phyloP scores from a whole-genome alignment of 2,113 vertebrate genomes.

The Chloebia gouldiae region DNA sequence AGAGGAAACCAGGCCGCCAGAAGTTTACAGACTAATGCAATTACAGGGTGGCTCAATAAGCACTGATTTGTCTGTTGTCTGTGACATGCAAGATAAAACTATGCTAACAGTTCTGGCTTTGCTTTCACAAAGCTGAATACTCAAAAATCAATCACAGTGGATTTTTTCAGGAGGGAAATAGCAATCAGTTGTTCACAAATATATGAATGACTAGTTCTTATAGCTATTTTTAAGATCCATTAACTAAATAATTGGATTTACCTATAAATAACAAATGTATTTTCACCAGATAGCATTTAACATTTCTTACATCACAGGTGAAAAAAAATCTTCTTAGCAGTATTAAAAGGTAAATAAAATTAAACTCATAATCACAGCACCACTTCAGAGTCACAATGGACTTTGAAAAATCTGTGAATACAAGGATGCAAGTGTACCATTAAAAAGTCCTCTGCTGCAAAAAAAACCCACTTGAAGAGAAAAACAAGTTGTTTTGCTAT shows the following conservation, averaged over 20 bases:
- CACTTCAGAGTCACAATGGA: neutral
- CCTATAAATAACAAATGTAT: constrained; percentile 56
- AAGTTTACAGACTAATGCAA: constrained; percentile 69
- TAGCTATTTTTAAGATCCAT: constrained; percentile 8
- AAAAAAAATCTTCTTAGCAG: constrained; percentile 52
- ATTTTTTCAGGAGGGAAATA: neutral
- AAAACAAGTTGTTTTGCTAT: neutral
- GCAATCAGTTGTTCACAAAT: neutral
- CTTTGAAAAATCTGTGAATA: neutral
- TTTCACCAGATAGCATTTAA: constrained; percentile 25
- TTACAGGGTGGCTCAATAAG: constrained; percentile 47
- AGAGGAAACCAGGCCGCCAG: constrained; percentile 63
- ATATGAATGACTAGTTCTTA: neutral
- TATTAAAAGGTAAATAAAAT: constrained; percentile 41
- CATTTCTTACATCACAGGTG: constrained; percentile 51
- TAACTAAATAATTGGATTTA: constrained; percentile 61
- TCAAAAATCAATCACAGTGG: neutral
- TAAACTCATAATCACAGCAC: neutral
- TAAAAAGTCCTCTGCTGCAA: neutral
- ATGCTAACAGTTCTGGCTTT: neutral
- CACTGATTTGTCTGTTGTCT: constrained; percentile 21
- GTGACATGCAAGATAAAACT: neutral
- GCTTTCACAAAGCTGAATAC: neutral
- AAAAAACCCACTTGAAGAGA: neutral
- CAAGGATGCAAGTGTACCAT: neutral